Percentiles rank a stretch among this genome's conserved stretches.
phyloP scores from a whole-genome alignment of 2,113 vertebrate species.

The Nerophis lumbriciformis region DNA sequence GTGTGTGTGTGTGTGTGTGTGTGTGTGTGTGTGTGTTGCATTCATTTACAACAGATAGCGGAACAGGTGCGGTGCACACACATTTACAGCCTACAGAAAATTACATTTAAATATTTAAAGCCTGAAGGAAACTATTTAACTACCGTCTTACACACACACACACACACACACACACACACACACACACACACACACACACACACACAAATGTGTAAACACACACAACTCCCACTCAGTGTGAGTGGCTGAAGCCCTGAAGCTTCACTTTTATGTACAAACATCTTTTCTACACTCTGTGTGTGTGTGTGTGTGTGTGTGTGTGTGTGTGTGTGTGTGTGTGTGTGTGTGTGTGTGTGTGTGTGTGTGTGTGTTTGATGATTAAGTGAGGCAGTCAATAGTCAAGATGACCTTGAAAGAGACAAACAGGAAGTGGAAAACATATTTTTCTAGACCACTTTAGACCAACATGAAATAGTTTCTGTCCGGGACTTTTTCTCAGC shows the following conservation, averaged over 20 bases:
- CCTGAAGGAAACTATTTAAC: conserved; percentile 38
- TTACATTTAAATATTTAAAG: conserved; percentile 55
- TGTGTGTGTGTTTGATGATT: conserved; percentile 7
- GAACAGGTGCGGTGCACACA: conserved; percentile 1
- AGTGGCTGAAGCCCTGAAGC: conserved; percentile 40
- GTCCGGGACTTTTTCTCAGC: no score
- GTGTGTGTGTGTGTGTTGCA: conserved; percentile 1
- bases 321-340: conserved; percentile 12
- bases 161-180: conserved; percentile 1
- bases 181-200: conserved; percentile 1
- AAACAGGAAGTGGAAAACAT: conserved; percentile 2
- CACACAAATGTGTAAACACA: not conserved
- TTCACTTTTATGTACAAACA: conserved; percentile 41
- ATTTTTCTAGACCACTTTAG: not conserved
- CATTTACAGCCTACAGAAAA: conserved; percentile 25
- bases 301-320: conserved; percentile 9
- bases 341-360: conserved; percentile 10
- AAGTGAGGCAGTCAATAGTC: not conserved
- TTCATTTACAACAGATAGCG: conserved; percentile 7
- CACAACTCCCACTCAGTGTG: conserved; percentile 51
- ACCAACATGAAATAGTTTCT: not conserved
- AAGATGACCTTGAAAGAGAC: conserved; percentile 43
- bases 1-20: not conserved
- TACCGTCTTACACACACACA: not conserved
- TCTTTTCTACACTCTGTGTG: conserved; percentile 17